A percentile compares a stretch with the other conserved stretches of the same genome.
Evolutionary conservation across 2,888 invertebrate species (phyloP).

Genomic region (Leucania comma): DNA sequence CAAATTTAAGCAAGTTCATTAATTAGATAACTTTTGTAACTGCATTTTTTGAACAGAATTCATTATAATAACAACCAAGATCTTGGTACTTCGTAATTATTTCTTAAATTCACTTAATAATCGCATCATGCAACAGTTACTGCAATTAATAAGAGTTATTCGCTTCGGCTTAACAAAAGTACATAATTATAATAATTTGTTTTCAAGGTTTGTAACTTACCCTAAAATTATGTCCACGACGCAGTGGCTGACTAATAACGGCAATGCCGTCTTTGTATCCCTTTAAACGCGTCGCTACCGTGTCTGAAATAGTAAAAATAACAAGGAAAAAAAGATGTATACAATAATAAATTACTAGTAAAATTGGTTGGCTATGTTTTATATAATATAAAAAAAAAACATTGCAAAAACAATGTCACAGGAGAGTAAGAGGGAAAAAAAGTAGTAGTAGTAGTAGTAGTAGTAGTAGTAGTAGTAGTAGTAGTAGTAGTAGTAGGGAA

Average conservation of each 20-base stretch:
- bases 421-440: too few relatives aligned
- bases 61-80: neutral
- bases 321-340: too few relatives aligned
- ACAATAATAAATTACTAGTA: too few relatives aligned
- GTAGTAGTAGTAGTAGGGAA: too few relatives aligned
- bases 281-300: constrained; percentile 93
- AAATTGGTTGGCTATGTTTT: too few relatives aligned
- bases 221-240: constrained; percentile 93
- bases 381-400: too few relatives aligned
- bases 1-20: too few relatives aligned
- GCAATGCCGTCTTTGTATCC: constrained; percentile 97
- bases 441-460: too few relatives aligned
- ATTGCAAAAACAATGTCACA: too few relatives aligned
- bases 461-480: too few relatives aligned
- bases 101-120: neutral
- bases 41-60: neutral
- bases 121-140: constrained; percentile 1
- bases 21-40: too few relatives aligned
- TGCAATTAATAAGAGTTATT: neutral
- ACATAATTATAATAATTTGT: neutral
- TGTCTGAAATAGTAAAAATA: constrained; percentile 77
- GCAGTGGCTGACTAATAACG: constrained; percentile 92
- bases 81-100: neutral
- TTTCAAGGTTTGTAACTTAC: constrained; percentile 79
- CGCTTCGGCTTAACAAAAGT: constrained; percentile 16